Evolutionary conservation across 2,888 invertebrate genomes (phyloP).

Genomic region (Hesperia comma): DNA sequence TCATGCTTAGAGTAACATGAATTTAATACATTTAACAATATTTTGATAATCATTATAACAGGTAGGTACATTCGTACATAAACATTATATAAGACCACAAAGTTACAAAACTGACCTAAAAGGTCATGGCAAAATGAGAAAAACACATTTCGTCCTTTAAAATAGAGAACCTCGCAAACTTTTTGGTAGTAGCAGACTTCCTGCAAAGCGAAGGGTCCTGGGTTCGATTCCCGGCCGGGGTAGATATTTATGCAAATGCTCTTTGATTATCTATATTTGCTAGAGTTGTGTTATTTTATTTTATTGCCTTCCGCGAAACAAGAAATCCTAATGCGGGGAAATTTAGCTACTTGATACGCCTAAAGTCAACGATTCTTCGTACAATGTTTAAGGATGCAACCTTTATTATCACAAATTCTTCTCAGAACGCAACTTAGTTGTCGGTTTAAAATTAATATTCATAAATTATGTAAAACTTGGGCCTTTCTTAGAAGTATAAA

Average conservation of each 20-base stretch:
- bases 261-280: too few relatives aligned
- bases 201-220: too few relatives aligned
- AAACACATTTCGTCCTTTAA: neutral
- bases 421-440: slow-evolving; percentile 3
- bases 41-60: slow-evolving; percentile 2
- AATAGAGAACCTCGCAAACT: too few relatives aligned
- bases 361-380: neutral
- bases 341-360: too few relatives aligned
- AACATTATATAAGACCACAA: neutral
- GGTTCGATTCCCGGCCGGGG: too few relatives aligned
- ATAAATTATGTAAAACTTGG: slow-evolving; percentile 21
- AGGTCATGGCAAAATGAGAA: neutral
- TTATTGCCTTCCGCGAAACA: too few relatives aligned
- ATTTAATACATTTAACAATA: neutral
- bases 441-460: slow-evolving; percentile 15
- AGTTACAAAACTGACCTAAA: neutral
- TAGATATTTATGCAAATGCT: too few relatives aligned
- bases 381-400: slow-evolving; percentile 1
- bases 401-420: neutral
- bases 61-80: neutral
- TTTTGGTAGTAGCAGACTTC: too few relatives aligned
- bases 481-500: slow-evolving; percentile 24
- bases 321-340: too few relatives aligned
- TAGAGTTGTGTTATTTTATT: too few relatives aligned
- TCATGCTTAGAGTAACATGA: slow-evolving; percentile 6